Evolutionary conservation across 1,140 invertebrate species (phyloP), one percentile per base, ranked within the genome.

Genomic region (Calephelis virginiensis): DNA sequence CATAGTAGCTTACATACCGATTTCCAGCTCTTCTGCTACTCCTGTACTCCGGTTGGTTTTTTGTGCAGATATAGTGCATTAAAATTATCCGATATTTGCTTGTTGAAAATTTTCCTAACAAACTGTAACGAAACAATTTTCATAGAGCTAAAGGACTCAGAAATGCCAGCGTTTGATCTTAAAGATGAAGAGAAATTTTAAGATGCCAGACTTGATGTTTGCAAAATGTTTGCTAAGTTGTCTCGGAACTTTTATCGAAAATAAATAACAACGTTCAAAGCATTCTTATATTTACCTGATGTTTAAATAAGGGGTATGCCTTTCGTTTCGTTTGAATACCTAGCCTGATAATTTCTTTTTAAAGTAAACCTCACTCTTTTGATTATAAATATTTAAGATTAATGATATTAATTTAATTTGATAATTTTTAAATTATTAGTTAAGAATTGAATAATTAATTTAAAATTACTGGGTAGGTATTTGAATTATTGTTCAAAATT

Each of bases 181-280:
- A 8, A 37, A 56, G 14, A 56, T 28, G 50, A 53, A 28, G 50
- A 53, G 28, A 53, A 53, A 53, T 53, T 53, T 53, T 17, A 53
- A 53, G 50, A 53, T 53, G 8, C 50, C 50, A 37, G 9, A 53
- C 14, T 53, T 37, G 13, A 17, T 53, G 10, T 14, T 10, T 14
- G 50, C n/a, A 14, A 53, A 53, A 53, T 53, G 6, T 28, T 53
- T 11, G 50, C 14, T 6, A 6, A 14, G 14, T 53, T 17, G 14
- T 13, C 50, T 53, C 28, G 17, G 17, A 10, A 28, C 28, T 53
- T 53, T 53, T 53, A 53, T 53, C 17, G 10, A 53, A 53, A 10
- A 53, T 53, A 10, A 9, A 53, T 43, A 43, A 9, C 40, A 28
- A 53, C 17, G 14, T 53, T 10, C 17, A 37, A 53, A 53, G 50